Base-by-base conservation (phyloP, 1,140 invertebrate genomes). In the Leptestheria dahalacensis region DNA sequence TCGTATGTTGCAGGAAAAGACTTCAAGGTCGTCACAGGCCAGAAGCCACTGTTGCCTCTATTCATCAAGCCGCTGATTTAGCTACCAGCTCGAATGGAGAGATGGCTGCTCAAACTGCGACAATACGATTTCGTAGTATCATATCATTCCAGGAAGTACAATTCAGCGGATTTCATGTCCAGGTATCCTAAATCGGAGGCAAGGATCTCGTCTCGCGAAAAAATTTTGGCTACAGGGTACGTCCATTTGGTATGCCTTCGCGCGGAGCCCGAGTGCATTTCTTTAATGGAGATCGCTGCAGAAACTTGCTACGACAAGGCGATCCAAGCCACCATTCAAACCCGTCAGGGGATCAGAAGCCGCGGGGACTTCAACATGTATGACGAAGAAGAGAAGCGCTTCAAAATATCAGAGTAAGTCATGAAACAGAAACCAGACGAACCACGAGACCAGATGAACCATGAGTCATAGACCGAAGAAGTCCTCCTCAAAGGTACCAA, bases 51-150 rank as follows among this genome's bases (percentile, higher is more conserved):
- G n/a, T n/a, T n/a, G n/a, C n/a, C n/a, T n/a, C n/a, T n/a, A n/a
- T n/a, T n/a, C n/a, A n/a, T n/a, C n/a, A n/a, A 74, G 63, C 66
- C 67, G 12, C 62, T 75, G 21, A 25, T 66, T 48, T 64, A 69
- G 25, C 68, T 69, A 20, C 68, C 71, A 3, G 62, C 66, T 10
- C 58, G 74, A 57, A 62, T 78, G 26, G 69, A 76, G 64, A 56
- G 69, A n/a, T 73, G 75, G 69, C 46, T 73, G 15, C 57, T 77
- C 1, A 63, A 65, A 51, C 50, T 76, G 18, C 69, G 71, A 51
- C 48, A 64, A 61, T 77, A 73, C 67, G 66, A 74, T 62, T 67
- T 76, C 26, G 61, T 66, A 26, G 61, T 76, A 2, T 33, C 55
- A 21, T 77, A 72, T 60, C 61, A 66, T 20, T 60, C 69, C 48